Percentiles rank a stretch among this genome's conserved stretches.
phyloP scores from a whole-genome alignment of 2,797 vertebrate species.

The Hippocampus kuda region DNA sequence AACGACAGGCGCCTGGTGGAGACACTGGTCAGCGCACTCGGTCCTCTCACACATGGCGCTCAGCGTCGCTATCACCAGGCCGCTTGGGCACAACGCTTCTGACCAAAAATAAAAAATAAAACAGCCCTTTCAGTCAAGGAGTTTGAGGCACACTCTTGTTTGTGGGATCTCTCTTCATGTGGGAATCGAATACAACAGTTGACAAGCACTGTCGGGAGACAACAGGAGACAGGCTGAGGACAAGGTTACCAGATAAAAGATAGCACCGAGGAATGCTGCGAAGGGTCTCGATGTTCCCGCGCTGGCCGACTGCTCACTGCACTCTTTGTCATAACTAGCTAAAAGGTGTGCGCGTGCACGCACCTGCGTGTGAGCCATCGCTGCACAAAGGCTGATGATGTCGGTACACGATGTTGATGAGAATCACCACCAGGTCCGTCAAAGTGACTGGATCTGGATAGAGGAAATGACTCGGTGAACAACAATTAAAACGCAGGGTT shows the following conservation, averaged over 20 bases:
- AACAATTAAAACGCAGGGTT: not conserved
- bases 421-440: conserved; percentile 75
- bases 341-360: not conserved
- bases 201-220: not conserved
- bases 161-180: no score
- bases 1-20: conserved; percentile 70
- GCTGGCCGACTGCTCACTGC: not conserved
- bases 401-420: conserved; percentile 77
- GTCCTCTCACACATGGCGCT: conserved; percentile 80
- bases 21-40: conserved; percentile 75
- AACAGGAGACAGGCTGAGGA: conserved; percentile 11
- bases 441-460: conserved; percentile 70
- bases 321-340: not conserved
- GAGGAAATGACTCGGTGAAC: not conserved
- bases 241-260: conserved; percentile 47
- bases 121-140: no score
- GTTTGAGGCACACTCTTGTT: no score
- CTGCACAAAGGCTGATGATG: conserved; percentile 62
- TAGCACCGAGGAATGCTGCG: conserved; percentile 24
- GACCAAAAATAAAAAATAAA: not conserved
- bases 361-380: conserved; percentile 70
- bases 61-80: conserved; percentile 79
- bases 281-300: conserved; percentile 15
- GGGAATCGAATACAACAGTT: conserved; percentile 12
- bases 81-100: conserved; percentile 78